Conservation (phyloP, 2,113 vertebrate species). For the Callocephalon fimbriatum region DNA sequence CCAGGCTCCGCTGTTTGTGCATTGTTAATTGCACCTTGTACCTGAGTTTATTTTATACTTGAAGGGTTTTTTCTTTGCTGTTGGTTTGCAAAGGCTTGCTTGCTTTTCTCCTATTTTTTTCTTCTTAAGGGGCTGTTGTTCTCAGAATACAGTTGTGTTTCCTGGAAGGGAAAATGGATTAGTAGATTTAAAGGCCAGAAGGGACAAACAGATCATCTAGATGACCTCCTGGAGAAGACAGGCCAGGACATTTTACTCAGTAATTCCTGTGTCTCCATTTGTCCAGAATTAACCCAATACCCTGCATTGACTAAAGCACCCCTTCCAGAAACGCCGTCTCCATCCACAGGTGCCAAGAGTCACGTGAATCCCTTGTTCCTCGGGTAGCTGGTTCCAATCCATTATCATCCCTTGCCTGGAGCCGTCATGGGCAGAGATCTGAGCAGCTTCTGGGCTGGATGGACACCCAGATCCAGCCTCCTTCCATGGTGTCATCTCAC, state of each 20-base stretch:
- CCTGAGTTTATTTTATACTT: conserved; percentile 62
- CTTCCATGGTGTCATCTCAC: background rate
- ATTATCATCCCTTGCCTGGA: background rate
- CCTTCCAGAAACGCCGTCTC: background rate
- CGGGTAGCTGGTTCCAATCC: background rate
- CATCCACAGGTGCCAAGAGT: background rate
- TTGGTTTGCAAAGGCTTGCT: conserved; percentile 52
- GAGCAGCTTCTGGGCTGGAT: background rate
- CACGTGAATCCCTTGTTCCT: fast-evolving
- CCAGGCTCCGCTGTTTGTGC: conserved; percentile 63
- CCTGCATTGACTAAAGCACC: background rate
- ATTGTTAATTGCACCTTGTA: conserved; percentile 72
- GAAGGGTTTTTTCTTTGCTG: conserved; percentile 34
- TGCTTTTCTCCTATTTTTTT: background rate
- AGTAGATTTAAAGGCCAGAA: conserved; percentile 65
- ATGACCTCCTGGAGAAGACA: conserved; percentile 51
- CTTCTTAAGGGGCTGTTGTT: conserved; percentile 19
- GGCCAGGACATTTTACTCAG: conserved; percentile 22
- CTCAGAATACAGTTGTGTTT: conserved; percentile 51
- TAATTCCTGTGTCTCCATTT: conserved; percentile 33
- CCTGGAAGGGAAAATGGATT: conserved; percentile 65
- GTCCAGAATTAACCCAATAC: conserved; percentile 36
- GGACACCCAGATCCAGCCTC: background rate
- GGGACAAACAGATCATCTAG: conserved; percentile 48
- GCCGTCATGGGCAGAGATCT: background rate